Evolutionary conservation across 53 echinoderm and acorn worm species (phyloP).

Genomic region (Actinopyga echinites): DNA sequence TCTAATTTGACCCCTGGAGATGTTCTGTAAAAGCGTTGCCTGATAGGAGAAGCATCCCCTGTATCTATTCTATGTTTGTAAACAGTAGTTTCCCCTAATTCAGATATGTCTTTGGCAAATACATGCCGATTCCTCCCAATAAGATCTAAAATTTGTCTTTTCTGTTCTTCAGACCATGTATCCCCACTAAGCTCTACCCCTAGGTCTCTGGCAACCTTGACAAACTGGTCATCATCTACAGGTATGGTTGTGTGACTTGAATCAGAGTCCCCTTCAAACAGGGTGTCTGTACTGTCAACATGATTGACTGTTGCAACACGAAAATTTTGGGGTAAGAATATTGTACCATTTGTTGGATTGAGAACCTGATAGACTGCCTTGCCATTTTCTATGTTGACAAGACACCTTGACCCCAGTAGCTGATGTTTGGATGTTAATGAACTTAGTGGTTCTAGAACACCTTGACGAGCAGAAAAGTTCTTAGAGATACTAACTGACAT

Average conservation of each 20-base stretch:
- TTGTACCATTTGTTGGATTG: neutral
- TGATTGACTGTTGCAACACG: neutral
- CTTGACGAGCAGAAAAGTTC: neutral
- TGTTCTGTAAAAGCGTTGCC: conserved; percentile 51
- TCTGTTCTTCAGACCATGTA: neutral
- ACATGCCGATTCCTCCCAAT: conserved; percentile 25
- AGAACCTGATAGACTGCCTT: neutral
- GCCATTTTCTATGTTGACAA: neutral
- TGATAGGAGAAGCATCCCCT: conserved; percentile 41
- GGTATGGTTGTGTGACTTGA: neutral
- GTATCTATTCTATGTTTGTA: conserved; percentile 40
- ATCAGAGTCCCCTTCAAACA: neutral
- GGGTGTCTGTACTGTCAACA: neutral
- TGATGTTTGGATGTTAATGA: neutral
- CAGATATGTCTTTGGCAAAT: conserved; percentile 47
- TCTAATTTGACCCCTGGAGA: conserved; percentile 50
- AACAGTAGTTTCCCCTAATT: conserved; percentile 38
- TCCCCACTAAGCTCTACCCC: neutral
- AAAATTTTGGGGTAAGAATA: neutral
- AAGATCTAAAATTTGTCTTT: neutral
- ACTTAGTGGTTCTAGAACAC: neutral
- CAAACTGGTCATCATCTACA: neutral
- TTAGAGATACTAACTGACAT: neutral
- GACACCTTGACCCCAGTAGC: neutral
- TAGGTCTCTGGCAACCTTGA: neutral